Percentiles rank a stretch among this genome's conserved stretches.
Evolutionary conservation across 2,113 vertebrate species (phyloP).

Genomic region (Agelaius tricolor): DNA sequence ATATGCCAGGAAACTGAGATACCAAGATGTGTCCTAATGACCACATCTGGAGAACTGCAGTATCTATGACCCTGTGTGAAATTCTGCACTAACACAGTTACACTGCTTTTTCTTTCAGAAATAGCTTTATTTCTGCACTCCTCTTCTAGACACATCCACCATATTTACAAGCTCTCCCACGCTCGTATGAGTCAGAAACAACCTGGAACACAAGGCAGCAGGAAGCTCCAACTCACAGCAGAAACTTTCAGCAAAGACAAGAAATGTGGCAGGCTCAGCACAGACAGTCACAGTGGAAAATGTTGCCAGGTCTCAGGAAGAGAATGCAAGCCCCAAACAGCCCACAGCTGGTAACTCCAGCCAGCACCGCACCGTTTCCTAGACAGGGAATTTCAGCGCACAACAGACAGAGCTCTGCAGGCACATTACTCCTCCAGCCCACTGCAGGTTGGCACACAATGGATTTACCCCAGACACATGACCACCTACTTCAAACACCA

Average conservation of each 20-base stretch:
- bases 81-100: not conserved
- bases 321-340: not conserved
- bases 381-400: not conserved
- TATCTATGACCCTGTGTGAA: not conserved
- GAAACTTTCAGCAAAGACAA: not conserved
- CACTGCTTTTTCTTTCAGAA: not conserved
- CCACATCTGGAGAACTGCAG: not conserved
- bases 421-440: not conserved
- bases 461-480: not conserved
- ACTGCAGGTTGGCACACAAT: not conserved
- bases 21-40: not conserved
- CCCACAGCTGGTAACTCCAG: not conserved
- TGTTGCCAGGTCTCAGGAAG: not conserved
- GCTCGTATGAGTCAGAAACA: not conserved
- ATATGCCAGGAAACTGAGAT: not conserved
- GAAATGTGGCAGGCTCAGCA: not conserved
- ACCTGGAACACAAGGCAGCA: not conserved
- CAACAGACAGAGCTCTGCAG: not conserved
- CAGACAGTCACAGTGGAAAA: not conserved
- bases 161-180: not conserved
- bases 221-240: not conserved
- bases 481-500: not conserved
- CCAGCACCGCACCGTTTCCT: not conserved
- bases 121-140: not conserved
- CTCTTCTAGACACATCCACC: not conserved